A percentile compares a stretch with the other conserved stretches of the same genome.
phyloP scores from a whole-genome alignment of 2,888 invertebrate genomes.

The Clanis bilineata region DNA sequence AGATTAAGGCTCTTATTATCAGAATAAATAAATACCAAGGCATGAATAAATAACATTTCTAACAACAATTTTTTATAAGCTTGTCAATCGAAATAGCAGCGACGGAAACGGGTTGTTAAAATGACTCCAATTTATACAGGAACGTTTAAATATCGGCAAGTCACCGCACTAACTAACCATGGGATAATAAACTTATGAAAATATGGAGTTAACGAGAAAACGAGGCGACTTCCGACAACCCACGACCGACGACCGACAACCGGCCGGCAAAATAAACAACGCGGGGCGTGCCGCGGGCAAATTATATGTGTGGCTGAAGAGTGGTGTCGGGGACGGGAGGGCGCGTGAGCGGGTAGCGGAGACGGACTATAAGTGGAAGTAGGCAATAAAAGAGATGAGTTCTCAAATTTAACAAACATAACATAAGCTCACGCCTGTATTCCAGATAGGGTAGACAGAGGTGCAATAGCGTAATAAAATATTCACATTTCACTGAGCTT shows the following conservation, averaged over 20 bases:
- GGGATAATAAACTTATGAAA: constrained; percentile 53
- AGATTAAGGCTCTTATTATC: not conserved
- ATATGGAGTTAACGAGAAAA: constrained; percentile 59
- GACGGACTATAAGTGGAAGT: too few species aligned
- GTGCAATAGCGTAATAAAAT: too few species aligned
- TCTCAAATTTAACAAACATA: too few species aligned
- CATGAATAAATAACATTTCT: not conserved
- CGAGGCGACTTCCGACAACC: constrained; percentile 60
- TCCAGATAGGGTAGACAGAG: too few species aligned
- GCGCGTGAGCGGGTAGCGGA: constrained; percentile 28
- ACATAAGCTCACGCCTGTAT: too few species aligned
- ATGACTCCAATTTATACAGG: constrained; percentile 7
- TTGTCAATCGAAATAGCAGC: not conserved
- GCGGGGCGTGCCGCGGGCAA: constrained; percentile 45
- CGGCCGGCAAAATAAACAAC: constrained; percentile 59
- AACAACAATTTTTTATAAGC: not conserved
- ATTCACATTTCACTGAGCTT: too few species aligned
- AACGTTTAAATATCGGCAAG: constrained; percentile 37
- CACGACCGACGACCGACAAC: constrained; percentile 54
- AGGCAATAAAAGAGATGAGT: too few species aligned
- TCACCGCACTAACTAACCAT: constrained; percentile 47
- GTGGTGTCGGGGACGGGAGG: constrained; percentile 23
- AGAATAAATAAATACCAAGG: not conserved
- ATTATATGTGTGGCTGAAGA: constrained; percentile 34
- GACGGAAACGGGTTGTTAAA: not conserved